Conservation (phyloP, 2,113 vertebrate species). For the Butorides virescens region DNA sequence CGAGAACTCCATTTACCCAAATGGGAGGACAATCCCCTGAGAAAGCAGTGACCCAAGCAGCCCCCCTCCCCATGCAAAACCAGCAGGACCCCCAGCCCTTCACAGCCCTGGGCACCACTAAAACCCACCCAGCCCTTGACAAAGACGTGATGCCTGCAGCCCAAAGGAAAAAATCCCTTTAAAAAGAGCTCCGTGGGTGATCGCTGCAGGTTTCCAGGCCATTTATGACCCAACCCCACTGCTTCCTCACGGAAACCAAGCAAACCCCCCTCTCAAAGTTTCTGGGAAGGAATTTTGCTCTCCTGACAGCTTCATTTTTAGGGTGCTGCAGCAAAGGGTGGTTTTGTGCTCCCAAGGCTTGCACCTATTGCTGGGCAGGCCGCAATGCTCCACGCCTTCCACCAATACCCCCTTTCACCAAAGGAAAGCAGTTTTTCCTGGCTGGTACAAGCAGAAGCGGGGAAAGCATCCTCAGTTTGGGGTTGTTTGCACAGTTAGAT, state of each 20-base stretch:
- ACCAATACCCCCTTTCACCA: background rate
- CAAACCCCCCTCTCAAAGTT: background rate
- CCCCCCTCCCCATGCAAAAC: rapidly evolving
- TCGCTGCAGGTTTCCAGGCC: background rate
- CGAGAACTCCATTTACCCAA: rapidly evolving
- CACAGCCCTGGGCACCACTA: rapidly evolving
- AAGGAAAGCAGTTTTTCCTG: background rate
- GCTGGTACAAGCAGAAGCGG: background rate
- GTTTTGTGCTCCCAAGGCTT: background rate
- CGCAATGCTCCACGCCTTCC: background rate
- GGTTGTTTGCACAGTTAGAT: background rate
- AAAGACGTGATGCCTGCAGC: rapidly evolving
- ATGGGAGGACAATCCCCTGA: rapidly evolving
- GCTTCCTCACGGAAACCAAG: rapidly evolving
- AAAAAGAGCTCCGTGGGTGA: background rate
- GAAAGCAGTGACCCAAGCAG: rapidly evolving
- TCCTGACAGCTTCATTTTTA: background rate
- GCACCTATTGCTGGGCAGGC: background rate
- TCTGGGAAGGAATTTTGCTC: background rate
- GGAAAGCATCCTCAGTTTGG: background rate
- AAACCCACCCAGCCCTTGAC: background rate
- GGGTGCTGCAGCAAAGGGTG: background rate
- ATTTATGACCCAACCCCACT: background rate
- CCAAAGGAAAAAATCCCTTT: background rate
- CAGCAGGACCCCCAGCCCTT: background rate